Percentiles rank a stretch among this genome's conserved stretches.
Evolutionary conservation across 2,888 invertebrate species (phyloP).

Genomic region (Deilephila porcellus): DNA sequence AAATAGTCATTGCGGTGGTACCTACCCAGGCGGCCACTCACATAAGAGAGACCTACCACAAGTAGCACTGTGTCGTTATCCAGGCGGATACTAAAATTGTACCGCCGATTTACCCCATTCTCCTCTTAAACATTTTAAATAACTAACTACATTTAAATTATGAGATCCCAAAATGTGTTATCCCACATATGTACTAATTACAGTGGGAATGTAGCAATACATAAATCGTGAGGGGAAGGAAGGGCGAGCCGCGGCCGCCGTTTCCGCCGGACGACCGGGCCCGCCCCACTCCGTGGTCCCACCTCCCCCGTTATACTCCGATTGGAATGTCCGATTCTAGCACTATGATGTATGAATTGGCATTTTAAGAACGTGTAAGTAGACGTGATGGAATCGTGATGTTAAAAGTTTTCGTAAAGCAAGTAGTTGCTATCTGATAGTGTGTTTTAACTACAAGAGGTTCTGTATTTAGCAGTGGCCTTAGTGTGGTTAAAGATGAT

Average conservation of each 20-base stretch:
- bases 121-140: too few species aligned
- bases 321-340: conserved; percentile 7
- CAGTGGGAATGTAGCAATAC: not conserved
- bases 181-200: conserved; percentile 16
- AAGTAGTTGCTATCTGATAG: not conserved
- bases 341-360: not conserved
- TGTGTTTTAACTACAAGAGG: too few species aligned
- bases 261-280: conserved; percentile 60
- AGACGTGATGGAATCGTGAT: not conserved
- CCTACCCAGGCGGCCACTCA: too few species aligned
- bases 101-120: too few species aligned
- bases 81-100: too few species aligned
- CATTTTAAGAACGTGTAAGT: not conserved
- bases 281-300: conserved; percentile 42
- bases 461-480: too few species aligned
- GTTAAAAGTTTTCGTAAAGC: not conserved
- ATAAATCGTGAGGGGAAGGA: conserved; percentile 50
- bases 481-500: too few species aligned
- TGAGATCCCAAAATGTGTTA: too few species aligned
- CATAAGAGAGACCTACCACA: too few species aligned
- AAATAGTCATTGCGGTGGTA: too few species aligned
- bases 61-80: too few species aligned
- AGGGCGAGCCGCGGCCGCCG: conserved; percentile 54
- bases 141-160: too few species aligned
- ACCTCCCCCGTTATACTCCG: conserved; percentile 12